Evolutionary conservation across 2,113 vertebrate genomes (phyloP).

Genomic region (Anas platyrhynchos): DNA sequence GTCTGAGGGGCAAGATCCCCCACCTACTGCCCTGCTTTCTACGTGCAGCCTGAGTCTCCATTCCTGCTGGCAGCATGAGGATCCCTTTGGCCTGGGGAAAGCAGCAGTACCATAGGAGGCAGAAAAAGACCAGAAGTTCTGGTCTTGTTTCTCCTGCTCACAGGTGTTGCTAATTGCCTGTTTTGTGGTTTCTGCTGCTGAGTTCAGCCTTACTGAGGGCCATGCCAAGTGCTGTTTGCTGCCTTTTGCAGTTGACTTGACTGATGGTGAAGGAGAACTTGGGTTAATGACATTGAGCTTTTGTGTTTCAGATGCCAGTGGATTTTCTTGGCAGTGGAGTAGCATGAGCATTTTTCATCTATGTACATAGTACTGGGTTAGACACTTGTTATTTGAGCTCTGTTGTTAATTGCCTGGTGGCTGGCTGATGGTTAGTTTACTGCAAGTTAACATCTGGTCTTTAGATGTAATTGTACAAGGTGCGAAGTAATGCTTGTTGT

Average conservation of each 20-base stretch:
- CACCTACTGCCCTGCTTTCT: neutral
- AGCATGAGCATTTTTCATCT: neutral
- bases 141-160: neutral
- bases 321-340: neutral
- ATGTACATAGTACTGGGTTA: neutral
- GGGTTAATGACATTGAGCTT: neutral
- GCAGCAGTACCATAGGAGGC: neutral
- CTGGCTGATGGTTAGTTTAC: neutral
- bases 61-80: neutral
- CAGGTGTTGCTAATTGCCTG: neutral
- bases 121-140: neutral
- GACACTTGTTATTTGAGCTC: neutral
- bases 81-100: neutral
- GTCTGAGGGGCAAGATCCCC: neutral
- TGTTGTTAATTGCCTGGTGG: neutral
- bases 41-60: neutral
- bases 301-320: neutral
- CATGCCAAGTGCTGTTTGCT: accelerated
- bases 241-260: neutral
- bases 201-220: neutral
- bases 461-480: neutral
- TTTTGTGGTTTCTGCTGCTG: neutral
- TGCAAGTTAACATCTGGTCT: neutral
- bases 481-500: neutral
- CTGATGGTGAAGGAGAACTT: neutral